A percentile compares a stretch with the other conserved stretches of the same genome.
phyloP scores from a whole-genome alignment of 1,140 invertebrate genomes.

The Drosophila biarmipes region DNA sequence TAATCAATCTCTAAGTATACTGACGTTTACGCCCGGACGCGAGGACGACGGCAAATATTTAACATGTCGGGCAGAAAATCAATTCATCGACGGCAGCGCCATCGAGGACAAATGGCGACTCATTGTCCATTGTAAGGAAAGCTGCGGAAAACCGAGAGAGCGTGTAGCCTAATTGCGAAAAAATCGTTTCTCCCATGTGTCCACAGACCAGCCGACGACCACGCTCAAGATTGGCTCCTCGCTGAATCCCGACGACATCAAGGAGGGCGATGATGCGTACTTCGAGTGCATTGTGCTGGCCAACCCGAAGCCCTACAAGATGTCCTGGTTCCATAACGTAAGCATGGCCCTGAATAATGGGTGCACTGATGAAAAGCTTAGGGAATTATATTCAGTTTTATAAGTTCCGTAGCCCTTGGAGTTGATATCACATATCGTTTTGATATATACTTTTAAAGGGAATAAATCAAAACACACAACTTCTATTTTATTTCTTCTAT shows the following conservation, averaged over 20 bases:
- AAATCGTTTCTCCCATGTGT: constrained; percentile 33
- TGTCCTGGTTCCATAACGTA: constrained; percentile 94
- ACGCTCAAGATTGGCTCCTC: constrained; percentile 91
- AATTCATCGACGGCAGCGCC: constrained; percentile 90
- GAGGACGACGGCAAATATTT: constrained; percentile 95
- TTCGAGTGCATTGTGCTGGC: constrained; percentile 92
- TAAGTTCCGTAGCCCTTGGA: too few relatives aligned
- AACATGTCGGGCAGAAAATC: constrained; percentile 94
- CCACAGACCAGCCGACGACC: constrained; percentile 90
- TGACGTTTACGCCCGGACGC: constrained; percentile 91
- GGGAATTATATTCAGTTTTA: too few relatives aligned
- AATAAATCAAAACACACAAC: too few relatives aligned
- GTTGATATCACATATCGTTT: too few relatives aligned
- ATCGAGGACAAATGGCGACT: constrained; percentile 93
- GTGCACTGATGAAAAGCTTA: too few relatives aligned
- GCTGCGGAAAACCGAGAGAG: constrained; percentile 4
- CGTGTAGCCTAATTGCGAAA: constrained; percentile 59
- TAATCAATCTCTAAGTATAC: constrained; percentile 93
- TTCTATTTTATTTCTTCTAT: too few relatives aligned
- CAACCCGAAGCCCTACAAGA: constrained; percentile 92
- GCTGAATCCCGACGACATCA: constrained; percentile 92
- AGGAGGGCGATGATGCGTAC: constrained; percentile 93
- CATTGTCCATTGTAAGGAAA: constrained; percentile 89
- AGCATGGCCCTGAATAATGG: constrained; percentile 81
- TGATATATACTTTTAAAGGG: too few relatives aligned